These are phyloP conservation scores for Leptothorax acervorum DNA, from an alignment of 2,888 invertebrate species.

Conservation along the genomic window DNA sequence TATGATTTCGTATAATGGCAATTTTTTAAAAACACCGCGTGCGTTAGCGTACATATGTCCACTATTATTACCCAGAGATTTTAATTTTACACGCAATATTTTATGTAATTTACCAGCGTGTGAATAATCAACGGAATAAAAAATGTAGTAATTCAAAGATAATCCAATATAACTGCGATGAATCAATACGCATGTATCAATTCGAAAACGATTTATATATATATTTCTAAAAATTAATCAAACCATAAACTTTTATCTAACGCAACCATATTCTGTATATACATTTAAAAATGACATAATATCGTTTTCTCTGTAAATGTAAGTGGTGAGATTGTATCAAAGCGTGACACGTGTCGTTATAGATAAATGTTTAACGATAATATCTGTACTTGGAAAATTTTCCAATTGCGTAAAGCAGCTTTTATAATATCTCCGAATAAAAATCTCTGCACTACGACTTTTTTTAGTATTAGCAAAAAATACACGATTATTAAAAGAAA, in stretches of 20 bases:
- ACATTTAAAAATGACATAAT: background rate
- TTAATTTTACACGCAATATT: conserved; percentile 46
- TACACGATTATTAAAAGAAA: background rate
- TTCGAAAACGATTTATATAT: conserved; percentile 9
- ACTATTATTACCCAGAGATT: conserved; percentile 30
- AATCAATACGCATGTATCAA: background rate
- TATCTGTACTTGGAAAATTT: background rate
- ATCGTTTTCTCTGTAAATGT: background rate
- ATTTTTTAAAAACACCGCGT: conserved; percentile 40
- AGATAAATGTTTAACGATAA: conserved; percentile 5
- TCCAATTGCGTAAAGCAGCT: conserved; percentile 1
- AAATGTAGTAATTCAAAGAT: conserved; percentile 16
- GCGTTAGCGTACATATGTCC: background rate
- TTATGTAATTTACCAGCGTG: conserved; percentile 19
- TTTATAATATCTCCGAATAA: background rate
- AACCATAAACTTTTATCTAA: conserved; percentile 2
- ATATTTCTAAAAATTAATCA: conserved; percentile 8
- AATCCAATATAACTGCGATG: conserved; percentile 4
- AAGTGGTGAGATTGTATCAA: conserved; percentile 4
- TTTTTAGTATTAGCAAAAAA: conserved; percentile 13
- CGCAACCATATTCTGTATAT: background rate
- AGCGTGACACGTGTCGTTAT: background rate
- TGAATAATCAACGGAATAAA: conserved; percentile 28
- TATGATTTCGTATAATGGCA: conserved; percentile 41
- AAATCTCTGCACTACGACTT: background rate